A percentile compares a stretch with the other conserved stretches of the same genome.
Evolutionary conservation across 2,888 invertebrate species (phyloP).

Genomic region (Barypeithes pellucidus): DNA sequence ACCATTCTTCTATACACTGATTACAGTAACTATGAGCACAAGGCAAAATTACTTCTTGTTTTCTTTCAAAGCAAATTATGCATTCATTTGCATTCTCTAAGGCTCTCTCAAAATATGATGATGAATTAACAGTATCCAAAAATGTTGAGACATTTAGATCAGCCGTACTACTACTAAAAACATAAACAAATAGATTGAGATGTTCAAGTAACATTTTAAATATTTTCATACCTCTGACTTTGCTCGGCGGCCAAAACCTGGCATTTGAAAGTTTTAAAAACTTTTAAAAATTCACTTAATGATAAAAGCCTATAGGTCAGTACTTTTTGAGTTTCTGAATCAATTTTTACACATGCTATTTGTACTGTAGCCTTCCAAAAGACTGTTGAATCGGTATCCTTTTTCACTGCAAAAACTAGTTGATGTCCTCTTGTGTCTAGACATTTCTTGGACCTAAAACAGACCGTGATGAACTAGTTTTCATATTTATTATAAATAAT

Average conservation of each 20-base stretch:
- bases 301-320: constrained; percentile 76
- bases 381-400: constrained; percentile 76
- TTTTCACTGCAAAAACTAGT: constrained; percentile 78
- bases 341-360: constrained; percentile 77
- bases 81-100: constrained; percentile 72
- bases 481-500: too few species aligned
- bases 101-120: constrained; percentile 66
- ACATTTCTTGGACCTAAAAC: constrained; percentile 74
- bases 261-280: constrained; percentile 74
- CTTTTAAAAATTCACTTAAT: constrained; percentile 78
- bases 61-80: constrained; percentile 82
- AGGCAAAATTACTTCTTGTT: constrained; percentile 79
- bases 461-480: neutral
- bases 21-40: constrained; percentile 82
- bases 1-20: constrained; percentile 83
- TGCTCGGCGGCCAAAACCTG: constrained; percentile 69
- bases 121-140: constrained; percentile 64
- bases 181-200: too few species aligned
- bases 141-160: neutral
- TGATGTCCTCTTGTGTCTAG: constrained; percentile 77
- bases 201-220: too few species aligned
- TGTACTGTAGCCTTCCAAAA: constrained; percentile 82
- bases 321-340: constrained; percentile 72
- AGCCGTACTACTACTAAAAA: constrained; percentile 19
- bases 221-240: constrained; percentile 59